Evolutionary conservation across 2,888 invertebrate species (phyloP), one percentile per base, ranked within the genome.

Genomic region (Sepioteuthis lessoniana): DNA sequence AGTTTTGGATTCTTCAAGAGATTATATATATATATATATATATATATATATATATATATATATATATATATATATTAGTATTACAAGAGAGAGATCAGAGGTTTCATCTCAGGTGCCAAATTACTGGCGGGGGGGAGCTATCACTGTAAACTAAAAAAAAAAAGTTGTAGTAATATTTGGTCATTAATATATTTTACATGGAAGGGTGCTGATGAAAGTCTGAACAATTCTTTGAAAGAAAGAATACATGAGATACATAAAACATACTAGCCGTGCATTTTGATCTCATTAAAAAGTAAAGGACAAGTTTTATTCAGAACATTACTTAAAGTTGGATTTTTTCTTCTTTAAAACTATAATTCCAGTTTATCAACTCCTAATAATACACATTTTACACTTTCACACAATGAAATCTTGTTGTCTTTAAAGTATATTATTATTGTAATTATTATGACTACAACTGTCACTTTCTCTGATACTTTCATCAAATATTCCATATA

Each of bases 301-400:
- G 19, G 16, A 76, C 1, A 16, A 16, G 76, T 76, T 76, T n/a
- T n/a, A 76, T n/a, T 76, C 76, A 76, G 76, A 76, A 76, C 35
- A n/a, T 76, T 76, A 76, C n/a, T 8, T n/a, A n/a, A 76, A 13
- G n/a, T 76, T 31, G n/a, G 16, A 16, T 35, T 35, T 35, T 76
- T 16, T 5, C 16, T 55, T 55, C 55, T 35, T 76, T 76, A n/a
- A n/a, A 76, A 76, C n/a, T 16, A 35, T 76, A 76, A 76, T 35
- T 76, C n/a, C 35, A 76, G 13, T 76, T 21, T 76, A n/a, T n/a
- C 35, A 76, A 76, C n/a, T n/a, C 16, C 16, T n/a, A 76, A 76
- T 76, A 76, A 76, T 76, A 76, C 60, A 60, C 76, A 76, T 76
- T 35, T 76, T 76, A 76, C n/a, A n/a, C 76, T 76, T n/a, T 76